Percentiles rank a stretch among this genome's conserved stretches.
phyloP scores from a whole-genome alignment of 2,888 invertebrate species.

The Drosophila macrospina region DNA sequence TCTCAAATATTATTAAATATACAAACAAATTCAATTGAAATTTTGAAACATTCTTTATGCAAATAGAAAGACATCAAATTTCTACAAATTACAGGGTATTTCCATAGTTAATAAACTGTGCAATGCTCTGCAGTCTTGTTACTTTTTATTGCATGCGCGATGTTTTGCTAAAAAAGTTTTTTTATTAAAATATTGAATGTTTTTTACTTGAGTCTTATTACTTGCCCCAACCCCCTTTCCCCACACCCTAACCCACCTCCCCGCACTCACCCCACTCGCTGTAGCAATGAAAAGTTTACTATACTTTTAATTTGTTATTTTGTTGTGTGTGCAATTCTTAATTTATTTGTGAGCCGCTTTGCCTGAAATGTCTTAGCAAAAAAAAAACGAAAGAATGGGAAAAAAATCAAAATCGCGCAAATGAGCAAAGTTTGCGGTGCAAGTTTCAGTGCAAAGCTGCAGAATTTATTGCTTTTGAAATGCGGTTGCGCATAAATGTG shows the following conservation, averaged over 20 bases:
- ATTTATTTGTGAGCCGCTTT: constrained; percentile 47
- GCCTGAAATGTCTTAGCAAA: constrained; percentile 15
- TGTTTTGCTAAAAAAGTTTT: constrained; percentile 38
- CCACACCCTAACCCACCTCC: too few relatives aligned
- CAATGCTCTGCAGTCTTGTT: not conserved
- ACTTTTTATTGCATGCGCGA: constrained; percentile 18
- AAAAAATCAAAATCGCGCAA: constrained; percentile 70
- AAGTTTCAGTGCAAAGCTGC: constrained; percentile 57
- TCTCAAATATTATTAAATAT: too few relatives aligned
- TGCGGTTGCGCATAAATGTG: constrained; percentile 77
- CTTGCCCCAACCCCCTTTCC: not conserved
- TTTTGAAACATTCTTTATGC: too few relatives aligned
- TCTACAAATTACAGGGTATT: constrained; percentile 7
- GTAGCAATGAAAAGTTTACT: constrained; percentile 44
- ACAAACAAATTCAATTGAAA: too few relatives aligned
- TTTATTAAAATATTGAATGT: constrained; percentile 56
- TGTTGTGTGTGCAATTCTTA: constrained; percentile 49
- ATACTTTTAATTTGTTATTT: constrained; percentile 49
- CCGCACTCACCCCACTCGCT: not conserved
- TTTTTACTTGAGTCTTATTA: constrained; percentile 32
- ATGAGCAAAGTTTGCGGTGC: constrained; percentile 73
- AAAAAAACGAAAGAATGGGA: not conserved
- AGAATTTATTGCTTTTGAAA: constrained; percentile 80
- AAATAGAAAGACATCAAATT: too few relatives aligned
- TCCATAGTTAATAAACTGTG: not conserved